A percentile compares a stretch with the other conserved stretches of the same genome.
These are phyloP conservation scores for Romanogobio albipinnatus DNA, from an alignment of 2,113 vertebrate species.

Conservation along the genomic window DNA sequence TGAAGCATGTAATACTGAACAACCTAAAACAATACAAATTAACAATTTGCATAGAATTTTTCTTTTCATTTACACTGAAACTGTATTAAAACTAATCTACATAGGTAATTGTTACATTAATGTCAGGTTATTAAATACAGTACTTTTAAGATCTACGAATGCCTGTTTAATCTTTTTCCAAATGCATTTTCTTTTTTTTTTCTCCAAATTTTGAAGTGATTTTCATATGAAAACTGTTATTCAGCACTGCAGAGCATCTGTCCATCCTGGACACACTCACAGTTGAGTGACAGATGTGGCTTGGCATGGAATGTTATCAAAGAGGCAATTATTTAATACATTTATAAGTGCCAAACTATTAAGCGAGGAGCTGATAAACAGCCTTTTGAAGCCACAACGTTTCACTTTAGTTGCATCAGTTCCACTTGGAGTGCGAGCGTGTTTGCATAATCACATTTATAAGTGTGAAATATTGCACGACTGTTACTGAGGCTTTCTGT, in stretches of 20 bases:
- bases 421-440: neutral
- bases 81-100: too few relatives aligned
- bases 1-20: neutral
- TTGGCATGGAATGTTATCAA: neutral
- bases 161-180: neutral
- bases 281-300: neutral
- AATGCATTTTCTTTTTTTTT: too few relatives aligned
- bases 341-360: conserved; percentile 2
- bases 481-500: conserved; percentile 21
- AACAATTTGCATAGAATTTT: neutral
- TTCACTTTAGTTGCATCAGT: conserved; percentile 46
- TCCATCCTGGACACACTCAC: neutral
- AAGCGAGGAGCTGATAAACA: conserved; percentile 23
- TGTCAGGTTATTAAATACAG: neutral
- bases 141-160: neutral
- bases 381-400: conserved; percentile 28
- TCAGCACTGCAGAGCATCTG: neutral
- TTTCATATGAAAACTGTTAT: neutral
- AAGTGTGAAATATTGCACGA: conserved; percentile 32
- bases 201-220: neutral
- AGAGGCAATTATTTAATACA: conserved; percentile 35
- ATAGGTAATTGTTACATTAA: too few relatives aligned
- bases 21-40: neutral
- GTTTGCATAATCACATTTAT: conserved; percentile 29
- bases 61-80: neutral